Percentiles rank a stretch among this genome's conserved stretches.
These are phyloP conservation scores for Pterostichus niger DNA, from an alignment of 2,888 invertebrate species.

Conservation along the genomic window DNA sequence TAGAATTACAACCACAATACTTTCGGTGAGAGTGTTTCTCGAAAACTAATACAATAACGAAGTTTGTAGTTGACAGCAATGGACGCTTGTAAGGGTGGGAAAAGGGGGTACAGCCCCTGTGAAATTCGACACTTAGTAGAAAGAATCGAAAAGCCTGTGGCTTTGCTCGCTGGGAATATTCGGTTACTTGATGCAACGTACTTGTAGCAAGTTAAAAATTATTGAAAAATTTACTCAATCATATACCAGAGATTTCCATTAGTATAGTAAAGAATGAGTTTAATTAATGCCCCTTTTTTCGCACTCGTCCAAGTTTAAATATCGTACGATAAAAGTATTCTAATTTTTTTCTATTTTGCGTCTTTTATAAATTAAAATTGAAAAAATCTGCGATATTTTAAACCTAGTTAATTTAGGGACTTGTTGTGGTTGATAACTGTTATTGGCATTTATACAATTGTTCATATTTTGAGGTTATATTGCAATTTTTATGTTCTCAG, in stretches of 20 bases:
- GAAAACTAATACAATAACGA: constrained; percentile 30
- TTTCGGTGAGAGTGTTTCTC: constrained; percentile 15
- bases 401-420: too few species aligned
- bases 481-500: too few species aligned
- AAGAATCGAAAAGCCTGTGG: constrained; percentile 22
- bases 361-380: too few species aligned
- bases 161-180: constrained; percentile 26
- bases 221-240: constrained; percentile 26
- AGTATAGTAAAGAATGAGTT: too few species aligned
- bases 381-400: too few species aligned
- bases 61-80: constrained; percentile 31
- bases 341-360: too few species aligned
- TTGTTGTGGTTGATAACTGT: too few species aligned
- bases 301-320: too few species aligned
- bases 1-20: neutral
- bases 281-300: too few species aligned
- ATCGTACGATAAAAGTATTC: too few species aligned
- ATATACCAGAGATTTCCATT: constrained; percentile 27
- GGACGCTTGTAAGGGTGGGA: constrained; percentile 35
- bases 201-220: constrained; percentile 34
- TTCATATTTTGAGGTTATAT: too few species aligned
- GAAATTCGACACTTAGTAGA: constrained; percentile 27
- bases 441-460: too few species aligned
- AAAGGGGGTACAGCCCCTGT: constrained; percentile 15
- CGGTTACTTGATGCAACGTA: constrained; percentile 22